These are phyloP conservation scores for Corythornis vintsioides DNA, from an alignment of 2,113 vertebrate genomes.

Conservation along the genomic window DNA sequence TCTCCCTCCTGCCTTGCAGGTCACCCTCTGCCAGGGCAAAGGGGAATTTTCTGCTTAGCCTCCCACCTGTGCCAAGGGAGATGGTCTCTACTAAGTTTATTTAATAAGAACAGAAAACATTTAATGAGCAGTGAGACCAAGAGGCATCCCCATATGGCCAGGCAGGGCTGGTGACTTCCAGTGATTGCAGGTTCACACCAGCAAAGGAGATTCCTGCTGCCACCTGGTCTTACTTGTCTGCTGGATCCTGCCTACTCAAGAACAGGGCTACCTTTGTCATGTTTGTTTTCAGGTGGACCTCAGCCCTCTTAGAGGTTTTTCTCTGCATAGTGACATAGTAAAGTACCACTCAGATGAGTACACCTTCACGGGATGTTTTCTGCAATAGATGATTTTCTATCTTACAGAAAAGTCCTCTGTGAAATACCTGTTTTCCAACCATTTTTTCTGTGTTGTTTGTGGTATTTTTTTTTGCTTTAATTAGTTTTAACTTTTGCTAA, in stretches of 20 bases:
- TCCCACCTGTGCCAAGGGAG: accelerated
- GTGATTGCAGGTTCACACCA: neutral
- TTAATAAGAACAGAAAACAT: neutral
- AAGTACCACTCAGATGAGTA: neutral
- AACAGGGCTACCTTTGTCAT: neutral
- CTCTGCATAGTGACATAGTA: neutral
- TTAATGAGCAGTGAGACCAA: neutral
- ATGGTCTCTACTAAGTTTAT: neutral
- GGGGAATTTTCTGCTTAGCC: neutral
- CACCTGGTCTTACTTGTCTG: neutral
- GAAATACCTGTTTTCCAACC: neutral
- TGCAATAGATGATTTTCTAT: neutral
- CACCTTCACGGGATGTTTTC: neutral
- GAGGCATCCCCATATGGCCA: neutral
- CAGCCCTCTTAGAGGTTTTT: neutral
- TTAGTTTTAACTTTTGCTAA: neutral
- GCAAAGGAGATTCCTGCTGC: neutral
- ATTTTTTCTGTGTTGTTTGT: neutral
- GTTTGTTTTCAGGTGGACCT: neutral
- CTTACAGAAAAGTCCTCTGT: neutral
- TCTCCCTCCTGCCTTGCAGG: neutral
- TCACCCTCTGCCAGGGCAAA: neutral
- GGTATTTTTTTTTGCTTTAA: neutral
- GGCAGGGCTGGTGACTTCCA: neutral
- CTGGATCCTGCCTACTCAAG: neutral